Percentiles rank a stretch among this genome's conserved stretches.
phyloP scores from a whole-genome alignment of 2,797 vertebrate species.

The Erethizon dorsatum region DNA sequence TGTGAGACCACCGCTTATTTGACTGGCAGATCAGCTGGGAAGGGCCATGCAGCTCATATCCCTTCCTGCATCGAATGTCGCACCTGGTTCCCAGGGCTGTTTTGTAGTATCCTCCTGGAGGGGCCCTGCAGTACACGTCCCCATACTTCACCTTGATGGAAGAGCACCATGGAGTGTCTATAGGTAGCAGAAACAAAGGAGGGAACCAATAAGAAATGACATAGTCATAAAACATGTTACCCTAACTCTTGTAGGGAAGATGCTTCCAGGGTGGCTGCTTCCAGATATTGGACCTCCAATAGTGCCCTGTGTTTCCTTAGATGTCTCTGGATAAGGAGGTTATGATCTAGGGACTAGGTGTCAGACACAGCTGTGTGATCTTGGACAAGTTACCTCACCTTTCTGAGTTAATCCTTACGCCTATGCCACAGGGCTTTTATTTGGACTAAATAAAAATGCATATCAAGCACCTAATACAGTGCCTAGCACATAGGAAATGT shows the following conservation, averaged over 20 bases:
- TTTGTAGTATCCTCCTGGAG: constrained; percentile 94
- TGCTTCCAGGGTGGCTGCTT: constrained; percentile 3
- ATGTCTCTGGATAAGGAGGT: not conserved
- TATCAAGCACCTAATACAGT: constrained; percentile 21
- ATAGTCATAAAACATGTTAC: constrained; percentile 58
- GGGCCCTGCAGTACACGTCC: constrained; percentile 95
- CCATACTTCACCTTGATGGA: constrained; percentile 98
- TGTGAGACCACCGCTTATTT: constrained; percentile 97
- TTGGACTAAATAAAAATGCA: not conserved
- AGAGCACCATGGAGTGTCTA: constrained; percentile 97
- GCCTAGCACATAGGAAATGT: constrained; percentile 6
- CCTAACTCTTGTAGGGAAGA: not conserved
- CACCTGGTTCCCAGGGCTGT: constrained; percentile 96
- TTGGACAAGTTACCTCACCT: constrained; percentile 63
- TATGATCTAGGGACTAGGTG: not conserved
- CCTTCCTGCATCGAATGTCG: constrained; percentile 96
- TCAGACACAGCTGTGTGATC: constrained; percentile 40
- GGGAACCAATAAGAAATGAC: not conserved
- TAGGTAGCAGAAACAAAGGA: constrained; percentile 75
- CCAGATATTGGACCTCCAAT: constrained; percentile 21
- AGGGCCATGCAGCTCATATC: constrained; percentile 94
- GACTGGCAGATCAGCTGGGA: constrained; percentile 96
- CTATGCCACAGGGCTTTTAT: not conserved
- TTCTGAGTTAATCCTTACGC: constrained; percentile 23
- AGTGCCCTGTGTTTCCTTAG: not conserved